Evolutionary conservation across 2,797 vertebrate genomes (phyloP).

Genomic region (Microctenopoma steveboyesi): DNA sequence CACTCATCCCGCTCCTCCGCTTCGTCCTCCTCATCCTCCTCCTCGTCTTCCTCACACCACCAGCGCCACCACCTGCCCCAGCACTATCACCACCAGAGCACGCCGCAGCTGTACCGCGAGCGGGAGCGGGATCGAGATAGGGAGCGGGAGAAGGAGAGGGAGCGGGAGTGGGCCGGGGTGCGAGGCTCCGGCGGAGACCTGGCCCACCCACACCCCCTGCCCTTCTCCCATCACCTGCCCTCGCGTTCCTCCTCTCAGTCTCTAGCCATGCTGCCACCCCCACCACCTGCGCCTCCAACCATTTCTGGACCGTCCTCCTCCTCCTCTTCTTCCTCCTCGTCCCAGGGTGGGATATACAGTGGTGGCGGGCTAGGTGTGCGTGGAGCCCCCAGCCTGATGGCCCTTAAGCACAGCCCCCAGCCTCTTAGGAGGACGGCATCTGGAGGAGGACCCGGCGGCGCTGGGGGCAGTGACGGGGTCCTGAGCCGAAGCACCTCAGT

Average conservation of each 20-base stretch:
- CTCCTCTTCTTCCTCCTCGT: slow-evolving; percentile 80
- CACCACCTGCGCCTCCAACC: slow-evolving; percentile 83
- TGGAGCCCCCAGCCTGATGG: slow-evolving; percentile 83
- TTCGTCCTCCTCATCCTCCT: slow-evolving; percentile 83
- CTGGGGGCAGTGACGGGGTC: slow-evolving; percentile 80
- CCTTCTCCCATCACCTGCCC: slow-evolving; percentile 86
- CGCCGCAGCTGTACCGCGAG: slow-evolving; percentile 86
- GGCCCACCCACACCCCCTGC: slow-evolving; percentile 82
- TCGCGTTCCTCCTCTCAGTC: slow-evolving; percentile 87
- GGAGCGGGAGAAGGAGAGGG: slow-evolving; percentile 82
- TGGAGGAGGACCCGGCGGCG: slow-evolving; percentile 85
- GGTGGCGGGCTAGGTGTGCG: slow-evolving; percentile 78
- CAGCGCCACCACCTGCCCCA: slow-evolving; percentile 80
- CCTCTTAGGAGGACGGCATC: slow-evolving; percentile 91
- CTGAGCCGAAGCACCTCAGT: slow-evolving; percentile 93
- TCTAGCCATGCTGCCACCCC: slow-evolving; percentile 83
- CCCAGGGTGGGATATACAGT: slow-evolving; percentile 78
- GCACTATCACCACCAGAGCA: slow-evolving; percentile 86
- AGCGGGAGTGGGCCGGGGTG: slow-evolving; percentile 80
- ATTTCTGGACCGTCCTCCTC: slow-evolving; percentile 81
- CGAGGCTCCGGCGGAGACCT: slow-evolving; percentile 77
- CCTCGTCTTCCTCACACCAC: slow-evolving; percentile 80
- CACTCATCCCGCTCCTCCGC: slow-evolving; percentile 82
- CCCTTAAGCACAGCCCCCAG: slow-evolving; percentile 92
- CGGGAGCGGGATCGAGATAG: slow-evolving; percentile 80